These are phyloP conservation scores for Eugnorisma glareosa DNA, from an alignment of 2,888 invertebrate genomes.

Conservation along the genomic window DNA sequence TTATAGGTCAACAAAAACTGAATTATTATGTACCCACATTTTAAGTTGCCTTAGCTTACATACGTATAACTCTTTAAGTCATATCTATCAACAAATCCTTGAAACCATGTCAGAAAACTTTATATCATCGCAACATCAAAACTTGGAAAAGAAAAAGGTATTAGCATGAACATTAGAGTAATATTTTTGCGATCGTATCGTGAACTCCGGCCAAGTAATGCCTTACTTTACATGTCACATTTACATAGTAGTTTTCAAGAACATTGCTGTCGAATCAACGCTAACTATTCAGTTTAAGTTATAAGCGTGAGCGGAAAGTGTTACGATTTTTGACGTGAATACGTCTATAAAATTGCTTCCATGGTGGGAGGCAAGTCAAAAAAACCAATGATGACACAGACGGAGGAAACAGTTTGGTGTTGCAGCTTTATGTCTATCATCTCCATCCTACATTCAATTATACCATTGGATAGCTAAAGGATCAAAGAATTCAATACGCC, in stretches of 20 bases:
- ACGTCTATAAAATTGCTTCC: no score
- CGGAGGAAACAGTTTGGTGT: no score
- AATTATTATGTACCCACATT: background rate
- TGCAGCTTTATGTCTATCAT: no score
- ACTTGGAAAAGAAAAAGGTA: slow-evolving; percentile 45
- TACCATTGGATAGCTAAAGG: no score
- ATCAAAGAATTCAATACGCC: no score
- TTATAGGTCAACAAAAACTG: background rate
- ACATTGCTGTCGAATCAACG: slow-evolving; percentile 82
- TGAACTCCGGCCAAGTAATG: slow-evolving; percentile 63
- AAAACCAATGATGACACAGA: no score
- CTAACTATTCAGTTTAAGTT: slow-evolving; percentile 56
- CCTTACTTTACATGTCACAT: slow-evolving; percentile 86
- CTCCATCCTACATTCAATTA: no score
- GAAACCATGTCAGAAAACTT: slow-evolving; percentile 32
- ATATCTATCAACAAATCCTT: slow-evolving; percentile 9
- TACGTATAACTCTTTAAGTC: background rate
- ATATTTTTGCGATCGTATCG: slow-evolving; percentile 52
- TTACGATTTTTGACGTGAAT: no score
- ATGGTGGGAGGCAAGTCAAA: no score
- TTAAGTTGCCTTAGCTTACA: background rate
- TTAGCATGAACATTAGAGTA: slow-evolving; percentile 45
- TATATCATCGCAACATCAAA: slow-evolving; percentile 27
- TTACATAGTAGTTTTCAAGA: slow-evolving; percentile 85
- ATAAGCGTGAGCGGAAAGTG: slow-evolving; percentile 62